Evolutionary conservation across 2,888 invertebrate genomes (phyloP).

Genomic region (Cinara cedri): DNA sequence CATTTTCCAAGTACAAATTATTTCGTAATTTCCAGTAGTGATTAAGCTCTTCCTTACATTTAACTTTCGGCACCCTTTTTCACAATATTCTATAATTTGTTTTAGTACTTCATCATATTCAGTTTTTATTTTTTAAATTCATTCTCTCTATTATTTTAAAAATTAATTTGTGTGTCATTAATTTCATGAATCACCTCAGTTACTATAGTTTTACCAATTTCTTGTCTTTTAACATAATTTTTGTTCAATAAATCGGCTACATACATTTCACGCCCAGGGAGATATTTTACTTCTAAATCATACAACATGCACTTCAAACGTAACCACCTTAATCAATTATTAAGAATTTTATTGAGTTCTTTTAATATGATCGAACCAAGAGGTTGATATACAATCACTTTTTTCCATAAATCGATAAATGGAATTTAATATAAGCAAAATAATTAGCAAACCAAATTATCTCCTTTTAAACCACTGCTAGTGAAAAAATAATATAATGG

Average conservation of each 20-base stretch:
- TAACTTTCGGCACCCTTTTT: neutral
- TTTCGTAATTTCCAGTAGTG: too few species aligned
- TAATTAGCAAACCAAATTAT: too few species aligned
- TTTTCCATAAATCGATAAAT: constrained; percentile 51
- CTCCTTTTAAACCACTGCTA: too few species aligned
- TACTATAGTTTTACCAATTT: neutral
- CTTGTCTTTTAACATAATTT: neutral
- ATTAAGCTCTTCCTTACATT: neutral
- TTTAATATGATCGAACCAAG: constrained; percentile 36
- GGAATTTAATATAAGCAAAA: constrained; percentile 51
- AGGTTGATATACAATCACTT: constrained; percentile 41
- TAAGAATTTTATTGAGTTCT: constrained; percentile 12
- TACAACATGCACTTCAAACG: constrained; percentile 2
- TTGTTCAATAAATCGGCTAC: constrained; percentile 10
- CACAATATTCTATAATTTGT: neutral
- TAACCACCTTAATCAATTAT: constrained; percentile 22
- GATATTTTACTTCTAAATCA: too few species aligned
- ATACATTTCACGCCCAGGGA: constrained; percentile 17
- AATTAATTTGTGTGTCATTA: neutral
- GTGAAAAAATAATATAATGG: too few species aligned
- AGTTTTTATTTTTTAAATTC: neutral
- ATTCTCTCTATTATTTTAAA: neutral
- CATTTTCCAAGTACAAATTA: too few species aligned
- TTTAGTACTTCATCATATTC: neutral
- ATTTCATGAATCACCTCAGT: too few species aligned